Evolutionary conservation across 2,113 vertebrate species (phyloP), one percentile per base, ranked within the genome.

Genomic region (Silurus glanis): DNA sequence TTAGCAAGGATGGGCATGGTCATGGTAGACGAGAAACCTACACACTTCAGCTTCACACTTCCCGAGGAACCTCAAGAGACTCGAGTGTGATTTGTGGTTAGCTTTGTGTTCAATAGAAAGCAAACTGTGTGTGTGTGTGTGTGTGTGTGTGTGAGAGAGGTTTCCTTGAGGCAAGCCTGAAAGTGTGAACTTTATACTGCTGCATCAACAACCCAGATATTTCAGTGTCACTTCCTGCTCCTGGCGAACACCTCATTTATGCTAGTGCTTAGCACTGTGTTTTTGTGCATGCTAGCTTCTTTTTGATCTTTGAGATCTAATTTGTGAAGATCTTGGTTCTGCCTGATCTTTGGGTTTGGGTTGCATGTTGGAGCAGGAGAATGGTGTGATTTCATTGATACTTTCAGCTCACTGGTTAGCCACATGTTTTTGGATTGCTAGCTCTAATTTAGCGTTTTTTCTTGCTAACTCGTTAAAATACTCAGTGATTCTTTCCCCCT

Each of bases 151-250:
- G 75, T 28, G 75, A 5, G 45, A 23, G 49, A 53, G 72, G 49
- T 76, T 76, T 76, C 72, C 72, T 49, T 23, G 49, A 53, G 49
- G 72, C 49, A 5, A 51, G 21, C 17, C 47, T 51, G 72, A 53
- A 53, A 53, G 49, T 76, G 72, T 76, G 72, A 76, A 76, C 72
- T 53, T 2, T 76, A 53, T 76, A 76, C 53, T 76, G 21, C 72
- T 53, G 72, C 49, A 76, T 51, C 23, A 76, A 76, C 72, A 76
- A n/a, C 72, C 12, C 21, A 53, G 49, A 72, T 6, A 71, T 71
- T 45, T 71, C 67, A 71, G 66, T 12, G 21, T 76, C 23, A 53
- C 72, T 7, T 53, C 72, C 72, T 7, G 47, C 12, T n/a, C 49
- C 13, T 51, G 72, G 72, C 49, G 51, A 53, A 53, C n/a, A 0